A percentile compares a stretch with the other conserved stretches of the same genome.
These are phyloP conservation scores for Tamandua tetradactyla DNA, from an alignment of 2,797 vertebrate species.

Conservation along the genomic window DNA sequence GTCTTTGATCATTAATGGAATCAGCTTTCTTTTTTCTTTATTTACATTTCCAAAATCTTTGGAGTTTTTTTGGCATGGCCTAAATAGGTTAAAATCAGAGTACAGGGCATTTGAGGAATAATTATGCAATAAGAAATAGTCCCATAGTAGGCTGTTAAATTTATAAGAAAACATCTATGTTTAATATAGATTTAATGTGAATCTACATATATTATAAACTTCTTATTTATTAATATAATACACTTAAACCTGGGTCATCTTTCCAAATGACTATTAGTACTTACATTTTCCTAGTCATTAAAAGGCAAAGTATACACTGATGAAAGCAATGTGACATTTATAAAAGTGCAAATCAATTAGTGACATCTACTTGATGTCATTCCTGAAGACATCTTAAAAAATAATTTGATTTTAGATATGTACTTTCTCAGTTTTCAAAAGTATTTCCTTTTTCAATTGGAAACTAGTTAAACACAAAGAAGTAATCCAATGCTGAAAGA, in stretches of 20 bases:
- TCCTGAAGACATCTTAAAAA: conserved; percentile 27
- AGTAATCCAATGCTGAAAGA: conserved; percentile 35
- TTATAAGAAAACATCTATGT: background rate
- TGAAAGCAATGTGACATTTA: conserved; percentile 1
- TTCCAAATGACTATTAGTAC: conserved; percentile 46
- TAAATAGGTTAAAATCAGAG: conserved; percentile 21
- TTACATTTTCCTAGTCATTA: background rate
- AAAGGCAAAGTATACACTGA: conserved; percentile 28
- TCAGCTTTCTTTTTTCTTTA: background rate
- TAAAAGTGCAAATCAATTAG: too few relatives aligned
- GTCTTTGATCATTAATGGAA: conserved; percentile 39
- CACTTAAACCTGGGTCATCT: conserved; percentile 53
- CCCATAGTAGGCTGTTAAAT: background rate
- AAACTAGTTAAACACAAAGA: conserved; percentile 38
- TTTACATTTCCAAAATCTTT: conserved; percentile 28
- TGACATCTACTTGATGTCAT: background rate
- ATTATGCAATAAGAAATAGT: background rate
- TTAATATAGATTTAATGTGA: conserved; percentile 39
- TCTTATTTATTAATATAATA: conserved; percentile 43
- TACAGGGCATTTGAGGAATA: background rate
- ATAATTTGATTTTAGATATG: conserved; percentile 32
- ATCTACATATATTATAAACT: conserved; percentile 33
- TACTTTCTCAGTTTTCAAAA: conserved; percentile 45
- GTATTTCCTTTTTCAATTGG: conserved; percentile 38
- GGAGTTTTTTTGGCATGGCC: background rate